These are phyloP conservation scores for Scylla paramamosain DNA, from an alignment of 1,140 invertebrate genomes.

Conservation along the genomic window DNA sequence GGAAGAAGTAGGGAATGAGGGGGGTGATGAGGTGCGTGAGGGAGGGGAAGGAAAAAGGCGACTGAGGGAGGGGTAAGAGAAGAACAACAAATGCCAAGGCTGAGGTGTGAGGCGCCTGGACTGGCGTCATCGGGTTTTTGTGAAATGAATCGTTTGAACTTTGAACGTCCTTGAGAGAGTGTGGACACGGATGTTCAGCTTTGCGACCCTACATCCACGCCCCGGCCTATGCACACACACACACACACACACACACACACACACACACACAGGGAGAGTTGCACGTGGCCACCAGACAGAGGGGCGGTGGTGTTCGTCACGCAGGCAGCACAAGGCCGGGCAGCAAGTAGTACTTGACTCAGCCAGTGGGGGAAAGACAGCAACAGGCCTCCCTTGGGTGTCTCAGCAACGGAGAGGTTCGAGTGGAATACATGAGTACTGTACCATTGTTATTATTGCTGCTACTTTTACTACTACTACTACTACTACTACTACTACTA, in stretches of 20 bases:
- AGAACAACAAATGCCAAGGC: neutral
- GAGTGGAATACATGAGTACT: too few relatives aligned
- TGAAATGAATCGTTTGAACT: constrained; percentile 2
- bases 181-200: neutral
- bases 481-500: too few relatives aligned
- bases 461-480: too few relatives aligned
- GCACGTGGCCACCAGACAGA: too few relatives aligned
- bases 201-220: neutral
- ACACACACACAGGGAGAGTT: neutral
- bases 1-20: neutral
- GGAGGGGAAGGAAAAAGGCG: too few relatives aligned
- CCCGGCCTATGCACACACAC: neutral
- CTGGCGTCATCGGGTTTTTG: neutral
- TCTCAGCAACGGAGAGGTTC: too few relatives aligned
- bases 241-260: neutral
- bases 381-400: too few relatives aligned
- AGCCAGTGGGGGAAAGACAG: too few relatives aligned
- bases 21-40: neutral
- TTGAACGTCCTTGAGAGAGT: neutral
- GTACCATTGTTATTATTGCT: too few relatives aligned
- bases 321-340: too few relatives aligned
- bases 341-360: too few relatives aligned
- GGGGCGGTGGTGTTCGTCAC: too few relatives aligned
- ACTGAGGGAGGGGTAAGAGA: neutral
- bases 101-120: neutral